phyloP scores from a whole-genome alignment of 2,113 vertebrate genomes.

The Mesitornis unicolor region DNA sequence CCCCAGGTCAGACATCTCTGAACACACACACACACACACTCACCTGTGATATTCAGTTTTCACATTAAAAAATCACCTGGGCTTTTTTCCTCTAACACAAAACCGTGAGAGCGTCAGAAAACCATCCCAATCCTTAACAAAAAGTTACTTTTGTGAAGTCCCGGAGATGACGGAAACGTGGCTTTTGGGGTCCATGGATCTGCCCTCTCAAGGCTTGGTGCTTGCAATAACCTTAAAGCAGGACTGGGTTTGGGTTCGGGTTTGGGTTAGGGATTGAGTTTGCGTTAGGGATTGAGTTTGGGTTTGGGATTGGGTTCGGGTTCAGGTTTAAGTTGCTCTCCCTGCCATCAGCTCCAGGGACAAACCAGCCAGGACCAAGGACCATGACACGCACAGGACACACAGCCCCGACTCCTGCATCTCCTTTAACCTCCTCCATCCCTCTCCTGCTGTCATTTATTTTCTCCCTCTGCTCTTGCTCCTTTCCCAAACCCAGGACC shows the following conservation, averaged over 20 bases:
- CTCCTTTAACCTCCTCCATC: background rate
- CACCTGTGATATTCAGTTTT: background rate
- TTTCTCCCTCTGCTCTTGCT: background rate
- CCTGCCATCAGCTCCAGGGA: background rate
- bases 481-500: background rate
- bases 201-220: background rate
- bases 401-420: fast-evolving
- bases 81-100: background rate
- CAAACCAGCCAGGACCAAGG: background rate
- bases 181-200: fast-evolving
- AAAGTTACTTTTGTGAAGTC: background rate
- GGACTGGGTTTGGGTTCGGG: background rate
- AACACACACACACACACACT: fast-evolving
- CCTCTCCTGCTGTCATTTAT: background rate
- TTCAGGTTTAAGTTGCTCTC: background rate
- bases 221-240: background rate
- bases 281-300: background rate
- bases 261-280: too few relatives aligned
- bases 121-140: background rate
- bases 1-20: background rate
- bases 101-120: background rate
- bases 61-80: background rate
- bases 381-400: fast-evolving
- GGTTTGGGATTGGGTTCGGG: background rate
- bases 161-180: fast-evolving